Evolutionary conservation across 2,888 invertebrate genomes (phyloP), one percentile per base, ranked within the genome.

Genomic region (Drosophila borealis): DNA sequence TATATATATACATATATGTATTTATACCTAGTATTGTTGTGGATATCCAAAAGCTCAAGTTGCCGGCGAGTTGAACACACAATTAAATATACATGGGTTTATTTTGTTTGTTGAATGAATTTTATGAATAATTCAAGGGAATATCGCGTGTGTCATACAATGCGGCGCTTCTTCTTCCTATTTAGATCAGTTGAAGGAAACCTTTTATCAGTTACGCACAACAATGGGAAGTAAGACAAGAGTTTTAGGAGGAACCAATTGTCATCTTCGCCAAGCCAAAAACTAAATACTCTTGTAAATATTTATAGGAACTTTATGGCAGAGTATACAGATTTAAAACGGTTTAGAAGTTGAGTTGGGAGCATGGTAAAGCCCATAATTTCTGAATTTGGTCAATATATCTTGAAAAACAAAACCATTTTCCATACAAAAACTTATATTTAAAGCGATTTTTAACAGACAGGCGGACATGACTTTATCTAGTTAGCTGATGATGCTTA

Each of bases 51-150:
- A 48, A 71, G 45, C 48, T 42, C 19, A 41, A 75, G 65, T 48
- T 71, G 48, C 53, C 45, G 42, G 56, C 56, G 33, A 55, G 45
- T 45, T 56, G 51, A 9, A 13, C 2, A 19, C 4, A 45, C 9
- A 50, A 33, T 34, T 37, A 37, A 54, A 17, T 53, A 25, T 55
- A 34, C 60, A 54, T 55, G 14, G 19, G 6, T 25, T 57, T 44
- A 39, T 37, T 41, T 34, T 37, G 41, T 53, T 50, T 55, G 29
- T 19, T 76, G 65, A 67, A 78, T 74, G 51, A 69, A 70, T 59
- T 63, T 65, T 53, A 78, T 83, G 87, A 75, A 74, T 70, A 62
- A 81, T 64, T 78, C 84, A 83, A 78, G 78, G 78, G 66, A 70
- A 66, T 33, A 41, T 46, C 41, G 53, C 37, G 44, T 51, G 60